These are phyloP conservation scores for Cochlearius cochlearius DNA, from an alignment of 2,113 vertebrate genomes.

Conservation along the genomic window DNA sequence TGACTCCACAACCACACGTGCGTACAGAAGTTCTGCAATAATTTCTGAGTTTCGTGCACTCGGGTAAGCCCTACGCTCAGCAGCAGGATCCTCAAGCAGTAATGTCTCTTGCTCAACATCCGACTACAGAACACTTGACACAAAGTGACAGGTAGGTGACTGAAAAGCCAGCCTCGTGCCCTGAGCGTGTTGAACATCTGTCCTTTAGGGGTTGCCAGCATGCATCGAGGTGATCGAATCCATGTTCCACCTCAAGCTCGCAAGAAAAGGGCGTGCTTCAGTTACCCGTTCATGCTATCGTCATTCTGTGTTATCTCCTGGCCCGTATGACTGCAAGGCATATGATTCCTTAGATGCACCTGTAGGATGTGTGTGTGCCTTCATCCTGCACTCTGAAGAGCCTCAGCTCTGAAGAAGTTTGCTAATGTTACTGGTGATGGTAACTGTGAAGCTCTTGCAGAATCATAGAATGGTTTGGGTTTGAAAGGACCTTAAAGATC, in stretches of 20 bases:
- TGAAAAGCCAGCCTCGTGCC: background rate
- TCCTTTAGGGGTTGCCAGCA: background rate
- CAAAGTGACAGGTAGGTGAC: background rate
- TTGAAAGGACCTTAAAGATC: background rate
- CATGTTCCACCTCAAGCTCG: background rate
- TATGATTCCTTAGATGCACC: background rate
- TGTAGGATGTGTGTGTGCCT: background rate
- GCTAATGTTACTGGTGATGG: background rate
- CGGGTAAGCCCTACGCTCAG: background rate
- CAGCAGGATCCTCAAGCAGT: background rate
- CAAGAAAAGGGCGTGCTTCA: rapidly evolving
- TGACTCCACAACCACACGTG: background rate
- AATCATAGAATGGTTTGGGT: background rate
- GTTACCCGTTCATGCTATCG: rapidly evolving
- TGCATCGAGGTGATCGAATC: background rate
- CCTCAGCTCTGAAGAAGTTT: background rate
- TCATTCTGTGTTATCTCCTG: background rate
- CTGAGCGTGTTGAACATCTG: no score
- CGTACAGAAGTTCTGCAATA: rapidly evolving
- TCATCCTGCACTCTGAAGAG: background rate
- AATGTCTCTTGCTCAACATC: background rate
- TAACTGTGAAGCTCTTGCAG: background rate
- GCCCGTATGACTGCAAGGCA: background rate
- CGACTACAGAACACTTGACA: background rate
- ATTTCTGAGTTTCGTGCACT: background rate